Conservation (phyloP, 2,797 vertebrate genomes). For the Ispidina picta region DNA sequence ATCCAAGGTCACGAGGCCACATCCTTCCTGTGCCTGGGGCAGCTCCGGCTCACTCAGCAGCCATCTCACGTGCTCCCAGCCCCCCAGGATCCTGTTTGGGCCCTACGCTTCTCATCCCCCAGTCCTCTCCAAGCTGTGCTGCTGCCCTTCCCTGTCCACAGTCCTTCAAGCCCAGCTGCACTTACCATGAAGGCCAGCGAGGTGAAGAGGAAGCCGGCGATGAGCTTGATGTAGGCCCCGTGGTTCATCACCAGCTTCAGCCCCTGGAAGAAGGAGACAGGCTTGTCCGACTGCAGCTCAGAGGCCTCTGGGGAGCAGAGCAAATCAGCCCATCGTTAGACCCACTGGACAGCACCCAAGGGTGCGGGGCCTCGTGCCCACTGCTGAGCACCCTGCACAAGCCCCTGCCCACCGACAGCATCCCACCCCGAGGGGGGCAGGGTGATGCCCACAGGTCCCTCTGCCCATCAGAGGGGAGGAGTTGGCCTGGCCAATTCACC, state of each 20-base stretch:
- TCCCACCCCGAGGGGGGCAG: not conserved
- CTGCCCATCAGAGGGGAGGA: fast-evolving
- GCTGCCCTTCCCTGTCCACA: not conserved
- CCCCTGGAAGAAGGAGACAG: slow-evolving; percentile 84
- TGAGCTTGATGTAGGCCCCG: slow-evolving; percentile 88
- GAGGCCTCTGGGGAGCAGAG: slow-evolving; percentile 76
- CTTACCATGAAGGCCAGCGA: slow-evolving; percentile 94
- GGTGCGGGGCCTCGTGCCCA: not conserved
- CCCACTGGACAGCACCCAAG: not conserved
- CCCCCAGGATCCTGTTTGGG: fast-evolving
- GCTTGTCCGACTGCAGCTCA: slow-evolving; percentile 70
- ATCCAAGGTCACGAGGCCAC: not conserved
- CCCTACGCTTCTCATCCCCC: not conserved
- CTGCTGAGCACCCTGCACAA: not conserved
- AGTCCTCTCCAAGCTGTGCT: not conserved
- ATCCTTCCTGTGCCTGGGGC: not conserved
- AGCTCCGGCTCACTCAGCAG: not conserved
- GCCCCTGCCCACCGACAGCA: not conserved
- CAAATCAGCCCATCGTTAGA: not conserved
- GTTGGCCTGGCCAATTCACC: not conserved
- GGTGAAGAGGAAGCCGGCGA: slow-evolving; percentile 92
- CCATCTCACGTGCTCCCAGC: not conserved
- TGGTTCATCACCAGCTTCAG: slow-evolving; percentile 88
- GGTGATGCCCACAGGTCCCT: not conserved
- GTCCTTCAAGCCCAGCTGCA: not conserved